phyloP scores from a whole-genome alignment of 2,113 vertebrate genomes.

The Mormyrus lacerda region DNA sequence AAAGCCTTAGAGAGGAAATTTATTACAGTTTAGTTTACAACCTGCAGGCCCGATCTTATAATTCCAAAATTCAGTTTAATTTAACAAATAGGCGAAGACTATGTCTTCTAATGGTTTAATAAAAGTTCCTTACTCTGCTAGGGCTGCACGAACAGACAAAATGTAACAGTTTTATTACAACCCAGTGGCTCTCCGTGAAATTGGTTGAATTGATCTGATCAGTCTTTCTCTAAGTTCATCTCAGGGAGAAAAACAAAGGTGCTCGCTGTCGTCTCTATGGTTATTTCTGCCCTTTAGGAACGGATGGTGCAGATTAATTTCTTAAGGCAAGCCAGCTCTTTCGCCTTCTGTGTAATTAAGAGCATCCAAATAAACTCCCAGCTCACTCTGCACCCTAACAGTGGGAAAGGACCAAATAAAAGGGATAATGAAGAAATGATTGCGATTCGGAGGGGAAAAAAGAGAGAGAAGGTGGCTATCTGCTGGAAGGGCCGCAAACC shows the following conservation, averaged over 20 bases:
- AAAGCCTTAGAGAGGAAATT: conserved; percentile 57
- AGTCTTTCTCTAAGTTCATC: conserved; percentile 60
- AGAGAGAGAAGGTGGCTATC: conserved; percentile 33
- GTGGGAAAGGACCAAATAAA: conserved; percentile 61
- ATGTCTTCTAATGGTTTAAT: conserved; percentile 34
- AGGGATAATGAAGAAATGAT: conserved; percentile 72
- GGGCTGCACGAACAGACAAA: conserved; percentile 44
- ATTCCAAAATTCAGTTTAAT: conserved; percentile 40
- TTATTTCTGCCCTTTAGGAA: conserved; percentile 58
- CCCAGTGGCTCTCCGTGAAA: conserved; percentile 27
- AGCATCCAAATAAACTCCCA: conserved; percentile 67
- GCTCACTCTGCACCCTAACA: conserved; percentile 60
- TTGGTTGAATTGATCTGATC: conserved; percentile 54
- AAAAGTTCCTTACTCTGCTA: conserved; percentile 34
- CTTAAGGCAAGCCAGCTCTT: conserved; percentile 16
- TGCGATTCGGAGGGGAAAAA: conserved; percentile 47
- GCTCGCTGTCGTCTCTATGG: conserved; percentile 49
- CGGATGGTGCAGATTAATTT: conserved; percentile 41
- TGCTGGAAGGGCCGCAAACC: conserved; percentile 7
- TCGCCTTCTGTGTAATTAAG: conserved; percentile 70
- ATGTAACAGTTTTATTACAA: conserved; percentile 53
- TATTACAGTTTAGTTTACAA: conserved; percentile 49
- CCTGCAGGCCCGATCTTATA: conserved; percentile 48
- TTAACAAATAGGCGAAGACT: conserved; percentile 50
- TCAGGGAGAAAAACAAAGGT: conserved; percentile 53